These are phyloP conservation scores for Tylochromis polylepis DNA, from an alignment of 2,113 vertebrate species.

Conservation along the genomic window DNA sequence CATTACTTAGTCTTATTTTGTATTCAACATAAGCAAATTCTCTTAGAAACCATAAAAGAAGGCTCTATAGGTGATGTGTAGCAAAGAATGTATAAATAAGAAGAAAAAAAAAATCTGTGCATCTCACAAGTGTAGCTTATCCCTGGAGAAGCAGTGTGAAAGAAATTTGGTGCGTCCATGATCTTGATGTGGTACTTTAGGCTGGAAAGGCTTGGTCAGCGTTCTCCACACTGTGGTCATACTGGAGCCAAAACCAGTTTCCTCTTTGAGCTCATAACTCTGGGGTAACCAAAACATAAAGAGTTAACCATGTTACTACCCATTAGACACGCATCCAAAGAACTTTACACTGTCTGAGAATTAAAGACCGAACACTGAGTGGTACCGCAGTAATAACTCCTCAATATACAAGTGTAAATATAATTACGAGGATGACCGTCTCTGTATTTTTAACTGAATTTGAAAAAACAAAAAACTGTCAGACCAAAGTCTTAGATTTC, in stretches of 20 bases:
- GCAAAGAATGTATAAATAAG: not conserved
- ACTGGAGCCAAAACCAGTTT: constrained; percentile 79
- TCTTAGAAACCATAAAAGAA: not conserved
- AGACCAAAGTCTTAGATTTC: not conserved
- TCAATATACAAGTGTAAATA: no score
- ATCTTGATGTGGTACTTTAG: constrained; percentile 78
- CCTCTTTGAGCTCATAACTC: constrained; percentile 89
- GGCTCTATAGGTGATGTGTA: not conserved
- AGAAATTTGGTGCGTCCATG: constrained; percentile 82
- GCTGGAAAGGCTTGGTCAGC: constrained; percentile 86
- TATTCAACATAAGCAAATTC: not conserved
- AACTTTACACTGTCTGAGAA: not conserved
- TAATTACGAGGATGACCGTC: not conserved
- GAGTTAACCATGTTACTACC: not conserved
- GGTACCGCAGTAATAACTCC: not conserved
- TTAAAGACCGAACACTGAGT: not conserved
- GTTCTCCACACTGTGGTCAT: constrained; percentile 82
- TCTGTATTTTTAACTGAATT: not conserved
- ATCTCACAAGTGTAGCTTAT: constrained; percentile 95
- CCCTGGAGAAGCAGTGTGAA: constrained; percentile 91
- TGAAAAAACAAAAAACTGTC: not conserved
- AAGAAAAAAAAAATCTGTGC: not conserved
- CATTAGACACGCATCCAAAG: not conserved
- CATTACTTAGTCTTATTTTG: not conserved
- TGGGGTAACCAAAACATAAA: constrained; percentile 40